Evolutionary conservation across 1,140 invertebrate species (phyloP), one percentile per base, ranked within the genome.

Genomic region (Drosophila sulfurigaster): DNA sequence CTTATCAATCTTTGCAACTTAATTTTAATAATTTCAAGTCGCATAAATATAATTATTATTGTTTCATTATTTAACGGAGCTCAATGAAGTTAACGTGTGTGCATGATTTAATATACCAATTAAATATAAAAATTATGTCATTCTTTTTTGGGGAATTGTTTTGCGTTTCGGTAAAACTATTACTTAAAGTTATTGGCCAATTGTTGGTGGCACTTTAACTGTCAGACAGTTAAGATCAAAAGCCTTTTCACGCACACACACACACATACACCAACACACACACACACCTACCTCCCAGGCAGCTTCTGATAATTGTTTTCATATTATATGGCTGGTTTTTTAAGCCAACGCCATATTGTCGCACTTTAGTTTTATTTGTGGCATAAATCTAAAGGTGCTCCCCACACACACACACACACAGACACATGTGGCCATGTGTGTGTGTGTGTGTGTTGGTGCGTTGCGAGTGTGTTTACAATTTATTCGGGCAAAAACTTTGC

Each of bases 301-400:
- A 54, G 49, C 64, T 65, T 72, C 48, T 74, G 66, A 81, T 86
- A 81, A 85, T 85, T 86, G 82, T 87, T 87, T 86, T 75, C 85
- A 82, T 87, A 70, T 75, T 72, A 75, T 64, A 60, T 63, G 46
- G 65, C 20, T 51, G 59, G 54, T 71, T 81, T 85, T 85, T 86
- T 78, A 78, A 81, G 75, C 64, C 74, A 86, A 70, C 82, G 70
- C 75, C 82, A 73, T 81, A 86, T 82, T 86, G 82, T 81, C 82
- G 78, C 79, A 86, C 82, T 81, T 87, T 79, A 79, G 78, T 86
- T 87, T 86, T 86, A 86, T 86, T 79, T 86, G 82, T 51, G 58
- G 79, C 82, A 86, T 86, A 86, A 86, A 86, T 86, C 82, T 79
- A 78, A 51, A 30, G 60, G 68, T 45, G 46, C 54, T 60, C 54